Base-by-base conservation (phyloP, 2,113 vertebrate genomes). In the Varanus salvator region DNA sequence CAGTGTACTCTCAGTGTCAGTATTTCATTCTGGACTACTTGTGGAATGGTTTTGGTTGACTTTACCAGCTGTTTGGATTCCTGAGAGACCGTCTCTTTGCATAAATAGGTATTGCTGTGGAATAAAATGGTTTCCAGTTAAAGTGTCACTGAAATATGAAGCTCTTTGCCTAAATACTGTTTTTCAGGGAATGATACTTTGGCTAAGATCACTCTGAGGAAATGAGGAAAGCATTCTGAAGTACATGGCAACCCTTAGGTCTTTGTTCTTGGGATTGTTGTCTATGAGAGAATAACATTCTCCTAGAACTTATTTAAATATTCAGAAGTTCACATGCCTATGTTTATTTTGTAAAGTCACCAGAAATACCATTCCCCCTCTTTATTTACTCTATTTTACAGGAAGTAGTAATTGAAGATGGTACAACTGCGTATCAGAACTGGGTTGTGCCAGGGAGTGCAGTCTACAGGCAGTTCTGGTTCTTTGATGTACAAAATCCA, bases 391-490 rank as follows among this genome's bases (percentile, higher is more conserved):
- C 1, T 90, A 17, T 71, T 83, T 92, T 94, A 83, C 90, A 99
- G 99, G 97, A 99, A 96, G 95, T 95, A 21, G 97, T 99, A 90
- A 97, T 99, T 87, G 95, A 97, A 93, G 96, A 97, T 69, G 99
- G 98, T 93, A 99, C 98, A 27, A 93, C 97, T 92, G 98, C 99
- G 57, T 98, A 94, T 95, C 89, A 98, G 44, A 99, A 98, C 88
- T 99, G 98, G 98, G 29, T 96, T 85, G 95, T 98, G 44, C 92
- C 97, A 14, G 98, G 97, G 87, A 97, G 90, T 17, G 0, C 86
- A 0, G 96, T 99, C 84, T 99, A 98, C 95, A 97, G 98, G 71
- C 97, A 99, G 94, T 98, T 99, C 96, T 99, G 98, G 98, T 82
- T 99, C 50, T 99, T 98, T 90, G 84, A 99, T 0, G 97, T 99